Percentiles rank a stretch among this genome's conserved stretches.
phyloP scores from a whole-genome alignment of 1,140 invertebrate genomes.

The Rhynchophorus ferrugineus region DNA sequence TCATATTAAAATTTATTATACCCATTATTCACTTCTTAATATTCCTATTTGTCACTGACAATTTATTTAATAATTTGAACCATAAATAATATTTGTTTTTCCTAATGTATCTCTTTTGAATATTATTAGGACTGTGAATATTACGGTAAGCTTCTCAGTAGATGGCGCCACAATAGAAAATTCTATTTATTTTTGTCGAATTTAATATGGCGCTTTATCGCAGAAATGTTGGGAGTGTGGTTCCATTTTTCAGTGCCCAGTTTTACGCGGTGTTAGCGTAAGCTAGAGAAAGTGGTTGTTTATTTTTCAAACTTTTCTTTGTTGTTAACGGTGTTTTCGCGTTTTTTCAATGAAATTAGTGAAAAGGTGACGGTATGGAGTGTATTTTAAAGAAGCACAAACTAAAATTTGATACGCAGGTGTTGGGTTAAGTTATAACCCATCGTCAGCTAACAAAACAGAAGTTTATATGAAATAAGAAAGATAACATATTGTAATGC shows the following conservation, averaged over 20 bases:
- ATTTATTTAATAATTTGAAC: too few species aligned
- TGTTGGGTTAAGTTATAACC: conserved; percentile 39
- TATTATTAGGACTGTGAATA: too few species aligned
- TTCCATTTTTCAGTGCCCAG: conserved; percentile 41
- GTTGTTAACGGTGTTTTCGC: conserved; percentile 17
- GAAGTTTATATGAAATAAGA: conserved; percentile 23
- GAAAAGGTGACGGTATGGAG: conserved; percentile 21
- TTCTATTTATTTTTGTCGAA: conserved; percentile 20
- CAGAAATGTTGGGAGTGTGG: conserved; percentile 38
- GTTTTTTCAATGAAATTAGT: conserved; percentile 10
- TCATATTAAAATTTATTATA: too few species aligned
- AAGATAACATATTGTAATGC: conserved; percentile 38
- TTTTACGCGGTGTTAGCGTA: conserved; percentile 34
- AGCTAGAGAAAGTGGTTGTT: conserved; percentile 29
- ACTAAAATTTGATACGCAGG: conserved; percentile 34
- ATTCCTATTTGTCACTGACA: too few species aligned
- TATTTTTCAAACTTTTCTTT: conserved; percentile 19
- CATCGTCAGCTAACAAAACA: conserved; percentile 28
- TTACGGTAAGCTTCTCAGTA: too few species aligned
- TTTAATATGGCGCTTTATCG: conserved; percentile 33
- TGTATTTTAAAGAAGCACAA: conserved; percentile 31
- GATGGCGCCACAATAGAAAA: conserved; percentile 1
- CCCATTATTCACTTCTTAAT: too few species aligned
- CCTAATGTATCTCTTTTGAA: too few species aligned
- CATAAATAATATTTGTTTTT: too few species aligned